phyloP scores from a whole-genome alignment of 2,113 vertebrate species.

The Sturnira hondurensis region DNA sequence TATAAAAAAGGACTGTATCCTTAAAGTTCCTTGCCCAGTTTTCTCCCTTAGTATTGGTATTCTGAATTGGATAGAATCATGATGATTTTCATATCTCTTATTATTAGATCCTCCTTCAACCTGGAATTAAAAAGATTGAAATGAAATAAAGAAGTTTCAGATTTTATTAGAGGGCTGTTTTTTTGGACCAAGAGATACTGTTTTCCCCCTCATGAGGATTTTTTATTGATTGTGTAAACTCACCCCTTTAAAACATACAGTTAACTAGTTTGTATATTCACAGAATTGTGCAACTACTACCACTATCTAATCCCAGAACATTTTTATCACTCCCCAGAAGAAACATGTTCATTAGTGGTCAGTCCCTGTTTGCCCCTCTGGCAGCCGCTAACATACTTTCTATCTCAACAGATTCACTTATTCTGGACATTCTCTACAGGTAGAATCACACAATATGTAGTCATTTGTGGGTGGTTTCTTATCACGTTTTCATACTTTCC shows the following conservation, averaged over 20 bases:
- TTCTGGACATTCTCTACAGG: not conserved
- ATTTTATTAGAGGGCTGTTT: not conserved
- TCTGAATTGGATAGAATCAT: not conserved
- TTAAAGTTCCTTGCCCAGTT: not conserved
- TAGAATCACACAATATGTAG: not conserved
- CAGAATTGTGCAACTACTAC: not conserved
- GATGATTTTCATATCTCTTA: not conserved
- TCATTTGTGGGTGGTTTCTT: not conserved
- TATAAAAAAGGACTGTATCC: not conserved
- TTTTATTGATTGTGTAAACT: not conserved
- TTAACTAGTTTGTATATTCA: not conserved
- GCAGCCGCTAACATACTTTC: not conserved
- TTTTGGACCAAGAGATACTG: not conserved
- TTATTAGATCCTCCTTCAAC: not conserved
- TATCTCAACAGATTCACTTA: not conserved
- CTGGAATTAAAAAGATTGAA: not conserved
- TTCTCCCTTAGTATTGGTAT: not conserved
- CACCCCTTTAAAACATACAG: not conserved
- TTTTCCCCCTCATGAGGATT: not conserved
- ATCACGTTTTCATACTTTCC: not conserved
- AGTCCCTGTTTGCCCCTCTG: not conserved
- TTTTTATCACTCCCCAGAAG: not conserved
- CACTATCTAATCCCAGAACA: not conserved
- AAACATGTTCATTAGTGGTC: not conserved
- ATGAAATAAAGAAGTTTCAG: not conserved